Conservation (phyloP, 2,888 invertebrate genomes). For the Octodonta nipae region DNA sequence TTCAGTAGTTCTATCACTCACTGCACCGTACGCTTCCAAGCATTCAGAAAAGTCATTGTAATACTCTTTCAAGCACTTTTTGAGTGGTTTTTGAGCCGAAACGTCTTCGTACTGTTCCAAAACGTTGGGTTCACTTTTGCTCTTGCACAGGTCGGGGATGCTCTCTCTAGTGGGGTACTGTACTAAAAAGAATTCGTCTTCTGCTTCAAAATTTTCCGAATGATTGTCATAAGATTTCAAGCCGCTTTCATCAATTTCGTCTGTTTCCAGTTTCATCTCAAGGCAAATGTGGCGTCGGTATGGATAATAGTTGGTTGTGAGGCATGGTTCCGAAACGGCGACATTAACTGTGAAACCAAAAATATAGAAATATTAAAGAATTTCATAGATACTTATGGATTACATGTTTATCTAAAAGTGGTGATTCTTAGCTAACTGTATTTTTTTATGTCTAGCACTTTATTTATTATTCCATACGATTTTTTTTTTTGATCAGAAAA, state of each 20-base stretch:
- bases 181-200: slow-evolving; percentile 34
- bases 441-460: too few relatives aligned
- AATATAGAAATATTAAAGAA: too few relatives aligned
- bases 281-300: slow-evolving; percentile 24
- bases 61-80: slow-evolving; percentile 40
- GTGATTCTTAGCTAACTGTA: too few relatives aligned
- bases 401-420: too few relatives aligned
- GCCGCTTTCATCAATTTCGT: too few relatives aligned
- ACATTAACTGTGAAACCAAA: slow-evolving; percentile 7
- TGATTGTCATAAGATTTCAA: slow-evolving; percentile 26
- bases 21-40: slow-evolving; percentile 31
- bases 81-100: slow-evolving; percentile 13
- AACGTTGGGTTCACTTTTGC: slow-evolving; percentile 30
- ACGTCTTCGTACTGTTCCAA: too few relatives aligned
- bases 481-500: too few relatives aligned
- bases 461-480: too few relatives aligned
- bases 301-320: slow-evolving; percentile 15
- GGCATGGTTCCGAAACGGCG: slow-evolving; percentile 21
- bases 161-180: slow-evolving; percentile 24
- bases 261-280: slow-evolving; percentile 24
- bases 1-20: slow-evolving; percentile 17
- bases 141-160: slow-evolving; percentile 21
- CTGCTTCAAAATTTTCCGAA: slow-evolving; percentile 17
- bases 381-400: too few relatives aligned
- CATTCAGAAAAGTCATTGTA: slow-evolving; percentile 53